Percentiles rank a stretch among this genome's conserved stretches.
Evolutionary conservation across 2,113 vertebrate genomes (phyloP).

Genomic region (Alces alces): DNA sequence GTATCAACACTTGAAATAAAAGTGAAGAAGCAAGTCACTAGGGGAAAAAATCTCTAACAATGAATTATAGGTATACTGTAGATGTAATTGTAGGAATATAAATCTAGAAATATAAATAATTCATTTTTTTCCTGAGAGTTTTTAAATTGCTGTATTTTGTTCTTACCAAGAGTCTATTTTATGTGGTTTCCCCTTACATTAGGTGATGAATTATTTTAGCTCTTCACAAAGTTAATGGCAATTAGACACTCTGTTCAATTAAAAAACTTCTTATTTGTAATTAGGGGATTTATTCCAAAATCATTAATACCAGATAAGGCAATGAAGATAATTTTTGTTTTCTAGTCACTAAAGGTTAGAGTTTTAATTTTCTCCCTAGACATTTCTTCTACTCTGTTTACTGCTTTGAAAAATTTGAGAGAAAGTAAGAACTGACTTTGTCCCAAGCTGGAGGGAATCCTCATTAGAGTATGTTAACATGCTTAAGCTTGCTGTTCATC

Average conservation of each 20-base stretch:
- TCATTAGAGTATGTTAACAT: neutral
- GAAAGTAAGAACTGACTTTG: neutral
- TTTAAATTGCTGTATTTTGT: neutral
- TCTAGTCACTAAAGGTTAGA: neutral
- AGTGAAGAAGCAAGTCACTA: neutral
- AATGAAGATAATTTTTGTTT: neutral
- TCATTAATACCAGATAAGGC: neutral
- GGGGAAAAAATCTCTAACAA: too few relatives aligned
- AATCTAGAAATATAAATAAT: neutral
- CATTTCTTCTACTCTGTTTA: neutral
- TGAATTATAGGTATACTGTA: neutral
- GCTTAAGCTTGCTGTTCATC: neutral
- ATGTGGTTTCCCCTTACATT: neutral
- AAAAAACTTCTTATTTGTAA: neutral
- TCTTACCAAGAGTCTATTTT: neutral
- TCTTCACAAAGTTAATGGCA: neutral
- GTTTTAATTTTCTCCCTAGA: neutral
- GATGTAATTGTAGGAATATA: neutral
- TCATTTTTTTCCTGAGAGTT: neutral
- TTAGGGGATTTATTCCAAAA: neutral
- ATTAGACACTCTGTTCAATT: neutral
- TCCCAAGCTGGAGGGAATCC: neutral
- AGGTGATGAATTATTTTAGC: neutral
- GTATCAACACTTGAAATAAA: neutral
- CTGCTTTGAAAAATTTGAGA: neutral